Percentiles rank a stretch among this genome's conserved stretches.
These are phyloP conservation scores for Arrhopalites spinosus DNA, from an alignment of 2,888 invertebrate genomes.

Conservation along the genomic window DNA sequence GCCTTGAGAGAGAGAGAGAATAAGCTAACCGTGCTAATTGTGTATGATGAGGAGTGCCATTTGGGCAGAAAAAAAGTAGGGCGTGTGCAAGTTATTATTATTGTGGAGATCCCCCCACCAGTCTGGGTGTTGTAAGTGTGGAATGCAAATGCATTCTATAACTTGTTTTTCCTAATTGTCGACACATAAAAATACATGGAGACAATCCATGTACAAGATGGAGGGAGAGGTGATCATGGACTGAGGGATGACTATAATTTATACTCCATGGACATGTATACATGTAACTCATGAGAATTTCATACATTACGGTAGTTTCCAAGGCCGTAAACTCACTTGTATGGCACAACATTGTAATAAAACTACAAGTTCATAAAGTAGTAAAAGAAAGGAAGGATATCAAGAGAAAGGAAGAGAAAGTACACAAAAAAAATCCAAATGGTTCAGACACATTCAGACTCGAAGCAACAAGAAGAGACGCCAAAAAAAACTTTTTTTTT, in stretches of 20 bases:
- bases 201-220: background rate
- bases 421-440: background rate
- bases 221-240: background rate
- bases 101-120: no score
- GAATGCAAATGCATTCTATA: background rate
- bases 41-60: constrained; percentile 16
- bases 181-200: no score
- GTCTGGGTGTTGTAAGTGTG: background rate
- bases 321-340: background rate
- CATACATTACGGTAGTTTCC: background rate
- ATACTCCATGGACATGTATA: background rate
- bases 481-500: background rate
- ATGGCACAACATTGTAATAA: background rate
- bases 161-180: background rate
- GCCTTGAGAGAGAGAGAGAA: constrained; percentile 8
- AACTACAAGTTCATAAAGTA: constrained; percentile 28
- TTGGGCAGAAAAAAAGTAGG: constrained; percentile 1
- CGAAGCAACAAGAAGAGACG: background rate
- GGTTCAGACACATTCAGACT: background rate
- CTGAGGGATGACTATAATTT: background rate
- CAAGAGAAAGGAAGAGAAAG: background rate
- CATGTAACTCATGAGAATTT: constrained; percentile 24
- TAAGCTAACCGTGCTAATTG: constrained; percentile 10
- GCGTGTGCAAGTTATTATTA: background rate
- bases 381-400: background rate